Evolutionary conservation across 2,797 vertebrate genomes (phyloP), one percentile per base, ranked within the genome.

Genomic region (Ibycter americanus): DNA sequence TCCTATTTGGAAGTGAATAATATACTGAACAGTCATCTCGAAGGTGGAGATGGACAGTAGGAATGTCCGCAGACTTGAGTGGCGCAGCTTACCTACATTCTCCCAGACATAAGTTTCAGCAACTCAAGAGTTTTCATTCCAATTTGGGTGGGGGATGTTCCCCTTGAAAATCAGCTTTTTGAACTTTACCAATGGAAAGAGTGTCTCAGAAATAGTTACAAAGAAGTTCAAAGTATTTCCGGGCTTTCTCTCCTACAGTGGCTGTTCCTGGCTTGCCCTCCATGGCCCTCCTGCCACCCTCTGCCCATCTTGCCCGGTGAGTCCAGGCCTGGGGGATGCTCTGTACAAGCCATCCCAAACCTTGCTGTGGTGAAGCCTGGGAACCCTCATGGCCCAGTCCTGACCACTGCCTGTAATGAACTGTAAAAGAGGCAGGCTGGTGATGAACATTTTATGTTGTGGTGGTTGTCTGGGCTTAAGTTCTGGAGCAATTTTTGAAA

Each of bases 1-100:
- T 78, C 38, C 34, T 76, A 12, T 79, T 54, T 20, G 27, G 49
- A 87, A 66, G 23, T 19, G 23, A 63, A 3, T 66, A 80, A 51
- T 36, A 4, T 4, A 52, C 23, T 23, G 16, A n/a, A 46, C 0
- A 0, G 3, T 71, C 29, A 38, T 83, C 26, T n/a, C 3, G 0
- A 38, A 79, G 47, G 55, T 17, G 47, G 21, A 62, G 29, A n/a
- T 21, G 27, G 40, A 20, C 6, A 8, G 49, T 12, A 26, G 81
- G 29, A 25, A 77, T 36, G 44, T 38, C 62, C 76, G 38, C 52
- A 61, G 81, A 44, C 55, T 34, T 7, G 11, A 44, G 31, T 34
- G 49, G 31, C 18, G 8, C 4, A 67, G 27, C 29, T 91, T 40
- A 17, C 59, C 21, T 70, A 8, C 18, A 7, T 67, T 90, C 31